A percentile compares a stretch with the other conserved stretches of the same genome.
Evolutionary conservation across 2,888 invertebrate species (phyloP).

Genomic region (Euproctis similis): DNA sequence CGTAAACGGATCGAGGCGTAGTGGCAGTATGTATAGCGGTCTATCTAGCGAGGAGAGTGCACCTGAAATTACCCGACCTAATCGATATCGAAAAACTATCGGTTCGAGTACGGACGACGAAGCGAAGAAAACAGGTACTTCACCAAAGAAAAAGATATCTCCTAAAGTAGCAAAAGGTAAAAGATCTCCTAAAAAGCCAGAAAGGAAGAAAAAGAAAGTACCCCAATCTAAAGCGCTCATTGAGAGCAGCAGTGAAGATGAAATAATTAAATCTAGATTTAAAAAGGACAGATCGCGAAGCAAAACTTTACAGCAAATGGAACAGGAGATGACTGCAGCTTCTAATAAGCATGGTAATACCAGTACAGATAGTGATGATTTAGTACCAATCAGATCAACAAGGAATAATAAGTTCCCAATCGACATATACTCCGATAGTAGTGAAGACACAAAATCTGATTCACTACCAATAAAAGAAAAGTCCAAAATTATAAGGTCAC

Average conservation of each 20-base stretch:
- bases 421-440: conserved; percentile 90
- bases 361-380: conserved; percentile 86
- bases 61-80: conserved; percentile 46
- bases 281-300: conserved; percentile 64
- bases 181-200: conserved; percentile 55
- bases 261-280: conserved; percentile 53
- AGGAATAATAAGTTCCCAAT: conserved; percentile 77
- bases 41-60: conserved; percentile 70
- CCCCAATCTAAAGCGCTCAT: conserved; percentile 65
- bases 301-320: conserved; percentile 81
- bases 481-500: conserved; percentile 75
- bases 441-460: conserved; percentile 66
- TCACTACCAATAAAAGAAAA: conserved; percentile 67
- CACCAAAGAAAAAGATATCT: conserved; percentile 67
- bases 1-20: conserved; percentile 83
- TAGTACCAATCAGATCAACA: conserved; percentile 78
- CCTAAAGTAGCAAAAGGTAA: conserved; percentile 55
- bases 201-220: conserved; percentile 70
- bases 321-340: conserved; percentile 80
- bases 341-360: conserved; percentile 73
- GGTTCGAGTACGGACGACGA: conserved; percentile 79
- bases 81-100: conserved; percentile 51
- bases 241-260: conserved; percentile 80
- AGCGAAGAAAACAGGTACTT: conserved; percentile 50
- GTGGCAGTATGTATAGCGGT: conserved; percentile 80